Evolutionary conservation across 2,888 invertebrate species (phyloP).

Genomic region (Eilema caniola): DNA sequence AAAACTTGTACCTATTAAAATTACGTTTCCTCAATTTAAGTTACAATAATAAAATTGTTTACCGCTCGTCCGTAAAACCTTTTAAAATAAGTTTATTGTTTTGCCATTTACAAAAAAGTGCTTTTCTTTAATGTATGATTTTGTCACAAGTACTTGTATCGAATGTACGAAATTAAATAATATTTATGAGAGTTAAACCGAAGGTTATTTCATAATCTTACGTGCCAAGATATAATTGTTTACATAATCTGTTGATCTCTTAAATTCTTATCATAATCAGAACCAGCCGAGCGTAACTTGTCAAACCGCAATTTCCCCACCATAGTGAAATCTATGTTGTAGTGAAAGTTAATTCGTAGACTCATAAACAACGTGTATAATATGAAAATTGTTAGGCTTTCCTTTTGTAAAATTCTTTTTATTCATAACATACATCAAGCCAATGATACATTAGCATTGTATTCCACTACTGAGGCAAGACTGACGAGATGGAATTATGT

Average conservation of each 20-base stretch:
- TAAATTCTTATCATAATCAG: conserved; percentile 46
- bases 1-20: conserved; percentile 22
- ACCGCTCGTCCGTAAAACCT: neutral
- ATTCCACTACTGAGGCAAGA: neutral
- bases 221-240: conserved; percentile 18
- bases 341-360: conserved; percentile 73
- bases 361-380: conserved; percentile 64
- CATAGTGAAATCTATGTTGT: conserved; percentile 54
- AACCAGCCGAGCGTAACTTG: conserved; percentile 47
- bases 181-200: conserved; percentile 9
- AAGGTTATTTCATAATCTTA: neutral
- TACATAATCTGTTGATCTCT: conserved; percentile 49
- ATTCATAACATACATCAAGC: neutral
- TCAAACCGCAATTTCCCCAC: conserved; percentile 53
- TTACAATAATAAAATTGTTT: conserved; percentile 19
- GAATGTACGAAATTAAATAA: neutral
- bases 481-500: neutral
- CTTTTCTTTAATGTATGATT: conserved; percentile 3
- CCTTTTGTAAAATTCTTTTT: conserved; percentile 53
- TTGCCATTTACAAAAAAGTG: conserved; percentile 4
- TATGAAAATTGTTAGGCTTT: conserved; percentile 72
- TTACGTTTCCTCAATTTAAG: conserved; percentile 36
- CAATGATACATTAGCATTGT: neutral
- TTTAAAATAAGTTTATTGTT: conserved; percentile 1
- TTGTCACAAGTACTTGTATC: neutral